Percentiles rank a stretch among this genome's conserved stretches.
Conservation (phyloP, 2,888 invertebrate species). For the Aquatica leii region DNA sequence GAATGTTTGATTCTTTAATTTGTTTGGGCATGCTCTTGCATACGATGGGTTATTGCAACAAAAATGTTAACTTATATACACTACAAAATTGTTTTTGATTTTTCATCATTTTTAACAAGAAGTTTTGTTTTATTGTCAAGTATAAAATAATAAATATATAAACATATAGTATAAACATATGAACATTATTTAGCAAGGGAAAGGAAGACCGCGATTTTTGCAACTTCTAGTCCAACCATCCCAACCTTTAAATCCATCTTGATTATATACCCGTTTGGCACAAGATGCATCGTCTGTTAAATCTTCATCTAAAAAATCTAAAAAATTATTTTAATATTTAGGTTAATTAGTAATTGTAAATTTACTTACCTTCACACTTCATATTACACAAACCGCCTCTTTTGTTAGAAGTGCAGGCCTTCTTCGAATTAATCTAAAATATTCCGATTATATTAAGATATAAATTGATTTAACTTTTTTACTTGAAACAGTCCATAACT, state of each 20-base stretch:
- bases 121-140: too few species aligned
- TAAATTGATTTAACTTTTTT: conserved; percentile 28
- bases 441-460: too few species aligned
- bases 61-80: too few species aligned
- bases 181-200: conserved; percentile 48
- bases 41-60: too few species aligned
- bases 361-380: conserved; percentile 72
- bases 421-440: conserved; percentile 64
- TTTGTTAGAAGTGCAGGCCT: conserved; percentile 73
- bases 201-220: conserved; percentile 49
- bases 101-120: too few species aligned
- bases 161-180: too few species aligned
- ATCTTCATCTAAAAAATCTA: conserved; percentile 72
- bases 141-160: too few species aligned
- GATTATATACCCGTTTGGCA: conserved; percentile 68
- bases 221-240: conserved; percentile 58
- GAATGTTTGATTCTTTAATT: too few species aligned
- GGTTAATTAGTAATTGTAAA: too few species aligned
- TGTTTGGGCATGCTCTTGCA: too few species aligned
- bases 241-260: conserved; percentile 70
- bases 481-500: conserved; percentile 74
- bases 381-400: conserved; percentile 74
- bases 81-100: too few species aligned
- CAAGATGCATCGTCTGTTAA: conserved; percentile 71
- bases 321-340: conserved; percentile 25